These are phyloP conservation scores for Lophotis ruficrista DNA, from an alignment of 2,113 vertebrate species.

Conservation along the genomic window DNA sequence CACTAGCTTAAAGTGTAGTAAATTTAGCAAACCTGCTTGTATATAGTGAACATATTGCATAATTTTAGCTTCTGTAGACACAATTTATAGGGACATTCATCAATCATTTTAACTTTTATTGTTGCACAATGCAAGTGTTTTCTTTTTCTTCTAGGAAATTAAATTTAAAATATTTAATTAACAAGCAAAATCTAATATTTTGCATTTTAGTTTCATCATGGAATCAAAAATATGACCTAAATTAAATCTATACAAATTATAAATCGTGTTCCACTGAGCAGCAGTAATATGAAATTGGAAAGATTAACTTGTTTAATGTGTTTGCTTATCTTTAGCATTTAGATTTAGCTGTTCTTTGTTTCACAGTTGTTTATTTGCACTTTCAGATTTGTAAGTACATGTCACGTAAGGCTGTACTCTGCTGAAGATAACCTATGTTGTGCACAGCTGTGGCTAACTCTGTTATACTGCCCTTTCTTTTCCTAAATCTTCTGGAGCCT, in stretches of 20 bases:
- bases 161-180: neutral
- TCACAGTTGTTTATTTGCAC: neutral
- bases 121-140: neutral
- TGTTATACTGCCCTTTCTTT: neutral
- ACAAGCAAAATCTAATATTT: neutral
- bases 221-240: neutral
- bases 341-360: neutral
- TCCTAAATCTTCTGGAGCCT: neutral
- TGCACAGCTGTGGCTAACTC: neutral
- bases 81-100: neutral
- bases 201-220: neutral
- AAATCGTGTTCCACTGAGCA: neutral
- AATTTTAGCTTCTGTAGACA: neutral
- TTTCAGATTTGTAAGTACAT: conserved; percentile 8
- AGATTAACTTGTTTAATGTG: neutral
- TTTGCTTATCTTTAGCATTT: neutral
- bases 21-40: neutral
- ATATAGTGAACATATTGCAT: neutral
- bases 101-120: neutral
- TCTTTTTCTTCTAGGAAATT: neutral
- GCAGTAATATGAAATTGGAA: neutral
- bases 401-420: neutral
- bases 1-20: neutral
- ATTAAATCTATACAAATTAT: neutral
- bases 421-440: neutral